Evolutionary conservation across 2,113 vertebrate species (phyloP), one percentile per base, ranked within the genome.

Genomic region (Hassar affinis): DNA sequence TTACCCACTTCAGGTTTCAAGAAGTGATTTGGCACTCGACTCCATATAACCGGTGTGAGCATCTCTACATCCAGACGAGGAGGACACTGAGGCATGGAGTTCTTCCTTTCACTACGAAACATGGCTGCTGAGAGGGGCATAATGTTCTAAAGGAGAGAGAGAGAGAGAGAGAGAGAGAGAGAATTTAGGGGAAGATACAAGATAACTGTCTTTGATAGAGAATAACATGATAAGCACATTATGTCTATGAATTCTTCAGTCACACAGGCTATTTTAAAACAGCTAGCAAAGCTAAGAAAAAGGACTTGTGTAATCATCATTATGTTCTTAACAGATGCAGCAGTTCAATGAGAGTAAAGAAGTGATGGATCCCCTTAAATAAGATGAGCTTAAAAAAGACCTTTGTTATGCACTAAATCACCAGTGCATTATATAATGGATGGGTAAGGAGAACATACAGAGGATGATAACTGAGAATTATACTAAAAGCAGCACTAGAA

Each of bases 51-150:
- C 0, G 97, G 97, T 0, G 92, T 96, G 82, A 99, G 91, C 90
- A 95, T 92, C 89, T 99, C 96, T 82, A 98, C 92, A 35, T 93
- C 92, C 72, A 99, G 88, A 3, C 97, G 89, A 0, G 97, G 97
- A 0, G 97, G 97, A 66, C 96, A 97, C 93, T 99, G 97, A 0
- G 97, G 97, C 0, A 96, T 94, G 0, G 96, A 89, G 90, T 98
- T 99, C 72, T 90, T 96, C 38, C 93, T 89, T 88, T 99, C 97
- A 1, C 97, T 99, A 88, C 92, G 93, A 90, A 99, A 99, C 96
- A 99, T 98, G 85, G 97, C 97, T 0, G 97, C 96, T 0, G 97
- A 99, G 91, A 98, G 94, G 1, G 97, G 97, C 96, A 99, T 97
- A 92, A 99, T 98, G 89, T 99, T 99, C 97, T 98, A 78, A 62